Evolutionary conservation across 2,113 vertebrate species (phyloP).

Genomic region (Myiozetetes cayanensis): DNA sequence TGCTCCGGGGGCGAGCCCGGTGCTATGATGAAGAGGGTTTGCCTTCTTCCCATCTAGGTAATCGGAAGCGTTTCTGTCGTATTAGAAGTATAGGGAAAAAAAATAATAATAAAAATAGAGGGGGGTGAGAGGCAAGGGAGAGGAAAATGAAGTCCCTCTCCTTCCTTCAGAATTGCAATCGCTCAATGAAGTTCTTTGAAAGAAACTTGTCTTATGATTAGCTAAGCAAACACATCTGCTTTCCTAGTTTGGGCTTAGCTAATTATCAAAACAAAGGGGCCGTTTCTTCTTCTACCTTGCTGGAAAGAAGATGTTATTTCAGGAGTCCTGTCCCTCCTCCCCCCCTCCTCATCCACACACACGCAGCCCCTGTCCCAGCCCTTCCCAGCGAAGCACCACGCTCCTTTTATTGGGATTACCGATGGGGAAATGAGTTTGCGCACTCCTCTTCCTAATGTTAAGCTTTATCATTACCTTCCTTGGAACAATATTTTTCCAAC

Average conservation of each 20-base stretch:
- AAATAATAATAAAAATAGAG: neutral
- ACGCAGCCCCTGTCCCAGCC: conserved; percentile 20
- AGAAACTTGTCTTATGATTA: conserved; percentile 79
- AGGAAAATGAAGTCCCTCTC: neutral
- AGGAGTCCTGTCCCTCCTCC: conserved; percentile 60
- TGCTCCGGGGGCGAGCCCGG: neutral
- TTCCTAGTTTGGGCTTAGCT: conserved; percentile 75
- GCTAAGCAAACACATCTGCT: conserved; percentile 82
- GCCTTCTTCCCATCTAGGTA: conserved; percentile 29
- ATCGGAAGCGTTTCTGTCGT: conserved; percentile 32
- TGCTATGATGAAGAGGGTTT: neutral
- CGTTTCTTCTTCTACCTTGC: conserved; percentile 75
- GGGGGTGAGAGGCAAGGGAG: neutral
- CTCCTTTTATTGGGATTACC: conserved; percentile 78
- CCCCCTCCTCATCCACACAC: neutral
- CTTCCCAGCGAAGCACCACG: conserved; percentile 64
- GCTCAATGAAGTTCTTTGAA: conserved; percentile 69
- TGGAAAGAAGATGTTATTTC: conserved; percentile 78
- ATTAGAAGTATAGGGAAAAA: neutral
- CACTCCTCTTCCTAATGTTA: conserved; percentile 73
- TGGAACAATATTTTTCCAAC: conserved; percentile 78
- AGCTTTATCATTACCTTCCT: conserved; percentile 75
- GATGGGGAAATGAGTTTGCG: conserved; percentile 76
- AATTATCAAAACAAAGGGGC: conserved; percentile 78
- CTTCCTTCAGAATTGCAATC: conserved; percentile 12